phyloP scores from a whole-genome alignment of 2,113 vertebrate genomes.

The Oreamnos americanus region DNA sequence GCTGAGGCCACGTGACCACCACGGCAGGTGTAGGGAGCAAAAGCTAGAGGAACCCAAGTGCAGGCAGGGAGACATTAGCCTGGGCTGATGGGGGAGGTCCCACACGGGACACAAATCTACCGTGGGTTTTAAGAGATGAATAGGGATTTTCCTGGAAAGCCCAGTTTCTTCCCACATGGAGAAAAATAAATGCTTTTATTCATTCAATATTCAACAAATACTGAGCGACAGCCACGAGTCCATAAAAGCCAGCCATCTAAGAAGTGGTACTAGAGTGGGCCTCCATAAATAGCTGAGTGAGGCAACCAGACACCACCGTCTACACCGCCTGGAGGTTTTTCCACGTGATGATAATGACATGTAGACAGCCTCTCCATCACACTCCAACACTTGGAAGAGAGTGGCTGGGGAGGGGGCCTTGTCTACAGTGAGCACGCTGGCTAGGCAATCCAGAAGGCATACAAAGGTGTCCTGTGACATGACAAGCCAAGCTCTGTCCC shows the following conservation, averaged over 20 bases:
- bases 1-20: neutral
- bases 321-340: neutral
- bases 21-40: rapidly evolving
- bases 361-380: neutral
- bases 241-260: neutral
- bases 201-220: neutral
- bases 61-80: neutral
- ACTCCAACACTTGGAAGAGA: too few relatives aligned
- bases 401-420: rapidly evolving
- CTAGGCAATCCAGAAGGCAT: neutral
- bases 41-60: neutral
- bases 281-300: neutral
- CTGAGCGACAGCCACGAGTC: rapidly evolving
- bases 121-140: neutral
- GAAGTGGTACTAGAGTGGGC: rapidly evolving
- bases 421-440: rapidly evolving
- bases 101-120: neutral
- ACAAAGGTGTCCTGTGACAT: rapidly evolving
- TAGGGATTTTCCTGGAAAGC: neutral
- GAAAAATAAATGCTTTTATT: neutral
- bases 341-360: neutral
- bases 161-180: neutral
- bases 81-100: rapidly evolving
- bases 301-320: neutral
- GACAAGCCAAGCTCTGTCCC: neutral